phyloP scores from a whole-genome alignment of 1,140 invertebrate genomes.

The Lycorma delicatula region DNA sequence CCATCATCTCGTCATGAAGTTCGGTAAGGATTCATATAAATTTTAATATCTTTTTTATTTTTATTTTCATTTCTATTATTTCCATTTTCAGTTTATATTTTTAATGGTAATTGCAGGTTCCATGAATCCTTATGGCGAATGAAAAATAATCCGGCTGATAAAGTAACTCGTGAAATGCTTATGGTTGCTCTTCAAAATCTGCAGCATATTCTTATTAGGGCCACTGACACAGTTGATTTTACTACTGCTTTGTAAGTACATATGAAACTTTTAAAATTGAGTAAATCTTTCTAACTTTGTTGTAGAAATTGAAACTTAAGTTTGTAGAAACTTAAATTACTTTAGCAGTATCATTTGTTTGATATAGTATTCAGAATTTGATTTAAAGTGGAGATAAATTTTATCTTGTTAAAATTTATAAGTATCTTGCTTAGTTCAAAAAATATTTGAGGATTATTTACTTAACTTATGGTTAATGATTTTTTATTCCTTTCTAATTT shows the following conservation, averaged over 20 bases:
- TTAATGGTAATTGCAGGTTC: slow-evolving; percentile 32
- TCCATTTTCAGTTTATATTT: slow-evolving; percentile 6
- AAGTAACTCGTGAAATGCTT: slow-evolving; percentile 62
- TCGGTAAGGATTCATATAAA: slow-evolving; percentile 40
- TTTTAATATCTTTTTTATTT: slow-evolving; percentile 23
- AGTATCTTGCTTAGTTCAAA: no score
- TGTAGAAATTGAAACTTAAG: no score
- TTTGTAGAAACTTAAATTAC: no score
- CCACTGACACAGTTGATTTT: slow-evolving; percentile 58
- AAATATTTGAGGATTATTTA: no score
- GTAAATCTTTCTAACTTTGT: no score
- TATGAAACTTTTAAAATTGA: no score
- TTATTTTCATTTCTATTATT: background rate
- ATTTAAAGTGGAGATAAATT: no score
- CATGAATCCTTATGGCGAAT: slow-evolving; percentile 58
- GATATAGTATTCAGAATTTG: no score
- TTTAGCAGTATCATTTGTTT: no score
- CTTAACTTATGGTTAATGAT: no score
- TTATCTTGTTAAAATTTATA: no score
- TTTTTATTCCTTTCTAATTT: no score
- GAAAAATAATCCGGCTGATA: slow-evolving; percentile 48
- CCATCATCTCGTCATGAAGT: slow-evolving; percentile 50
- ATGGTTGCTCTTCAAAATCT: slow-evolving; percentile 87
- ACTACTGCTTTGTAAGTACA: slow-evolving; percentile 48
- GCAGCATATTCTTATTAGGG: slow-evolving; percentile 67